A percentile compares a stretch with the other conserved stretches of the same genome.
Conservation (phyloP, 1,140 invertebrate species). For the Bombus superbus region DNA sequence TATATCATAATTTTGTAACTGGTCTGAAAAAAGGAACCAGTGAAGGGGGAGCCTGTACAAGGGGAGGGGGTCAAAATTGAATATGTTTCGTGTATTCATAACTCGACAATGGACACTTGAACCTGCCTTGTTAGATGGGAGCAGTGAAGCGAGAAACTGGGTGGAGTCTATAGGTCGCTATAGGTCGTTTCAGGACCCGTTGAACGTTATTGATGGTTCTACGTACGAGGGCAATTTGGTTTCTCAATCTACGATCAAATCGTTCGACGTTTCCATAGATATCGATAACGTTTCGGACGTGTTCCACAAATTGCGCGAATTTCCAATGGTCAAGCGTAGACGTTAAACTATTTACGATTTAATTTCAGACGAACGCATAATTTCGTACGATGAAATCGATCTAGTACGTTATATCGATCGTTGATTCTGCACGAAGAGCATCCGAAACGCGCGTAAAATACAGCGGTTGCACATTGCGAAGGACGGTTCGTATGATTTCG, state of each 20-base stretch:
- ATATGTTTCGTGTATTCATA: slow-evolving; percentile 75
- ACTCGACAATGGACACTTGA: slow-evolving; percentile 75
- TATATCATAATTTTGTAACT: slow-evolving; percentile 77
- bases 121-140: slow-evolving; percentile 73
- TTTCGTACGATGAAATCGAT: neutral
- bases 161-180: slow-evolving; percentile 65
- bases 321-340: neutral
- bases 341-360: neutral
- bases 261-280: slow-evolving; percentile 25
- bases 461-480: no score
- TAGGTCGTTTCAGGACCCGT: slow-evolving; percentile 57
- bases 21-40: slow-evolving; percentile 36
- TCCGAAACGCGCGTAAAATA: neutral
- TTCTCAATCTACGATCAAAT: slow-evolving; percentile 42
- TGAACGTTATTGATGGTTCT: slow-evolving; percentile 69
- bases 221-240: slow-evolving; percentile 40
- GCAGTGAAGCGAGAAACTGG: slow-evolving; percentile 72
- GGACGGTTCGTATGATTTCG: neutral
- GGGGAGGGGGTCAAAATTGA: slow-evolving; percentile 34
- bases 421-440: neutral
- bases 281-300: slow-evolving; percentile 27
- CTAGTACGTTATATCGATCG: neutral
- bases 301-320: neutral
- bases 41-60: neutral
- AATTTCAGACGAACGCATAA: neutral